Evolutionary conservation across 2,797 vertebrate species (phyloP).

Genomic region (Amphiprion clarkii): DNA sequence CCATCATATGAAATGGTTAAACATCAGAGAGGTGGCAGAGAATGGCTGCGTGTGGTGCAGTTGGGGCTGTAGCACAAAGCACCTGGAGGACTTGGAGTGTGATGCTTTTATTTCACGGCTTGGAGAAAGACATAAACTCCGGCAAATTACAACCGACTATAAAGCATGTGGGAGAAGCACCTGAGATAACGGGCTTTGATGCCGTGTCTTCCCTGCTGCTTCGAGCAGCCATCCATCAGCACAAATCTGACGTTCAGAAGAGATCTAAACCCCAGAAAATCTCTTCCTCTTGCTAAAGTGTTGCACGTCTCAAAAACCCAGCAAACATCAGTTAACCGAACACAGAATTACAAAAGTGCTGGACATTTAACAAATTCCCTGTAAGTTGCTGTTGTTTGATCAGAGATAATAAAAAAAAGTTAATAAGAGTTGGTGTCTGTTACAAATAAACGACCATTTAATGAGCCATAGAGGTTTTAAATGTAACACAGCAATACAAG

Average conservation of each 20-base stretch:
- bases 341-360: too few species aligned
- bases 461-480: neutral
- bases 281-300: slow-evolving; percentile 41
- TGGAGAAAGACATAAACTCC: slow-evolving; percentile 71
- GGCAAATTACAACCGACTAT: slow-evolving; percentile 72
- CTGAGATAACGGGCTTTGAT: slow-evolving; percentile 78
- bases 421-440: too few species aligned
- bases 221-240: slow-evolving; percentile 73
- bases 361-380: too few species aligned
- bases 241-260: slow-evolving; percentile 52
- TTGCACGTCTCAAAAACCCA: neutral
- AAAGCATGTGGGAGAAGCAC: slow-evolving; percentile 60
- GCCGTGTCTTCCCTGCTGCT: slow-evolving; percentile 49
- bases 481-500: neutral
- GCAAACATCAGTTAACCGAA: neutral
- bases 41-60: slow-evolving; percentile 19
- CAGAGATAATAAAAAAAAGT: too few species aligned
- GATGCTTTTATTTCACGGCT: slow-evolving; percentile 67
- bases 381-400: too few species aligned
- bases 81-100: slow-evolving; percentile 31
- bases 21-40: slow-evolving; percentile 52
- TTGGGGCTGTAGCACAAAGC: slow-evolving; percentile 37
- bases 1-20: slow-evolving; percentile 63
- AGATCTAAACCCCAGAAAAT: slow-evolving; percentile 51
- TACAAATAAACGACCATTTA: neutral